Evolutionary conservation across 2,797 vertebrate species (phyloP).

Genomic region (Acomys russatus): DNA sequence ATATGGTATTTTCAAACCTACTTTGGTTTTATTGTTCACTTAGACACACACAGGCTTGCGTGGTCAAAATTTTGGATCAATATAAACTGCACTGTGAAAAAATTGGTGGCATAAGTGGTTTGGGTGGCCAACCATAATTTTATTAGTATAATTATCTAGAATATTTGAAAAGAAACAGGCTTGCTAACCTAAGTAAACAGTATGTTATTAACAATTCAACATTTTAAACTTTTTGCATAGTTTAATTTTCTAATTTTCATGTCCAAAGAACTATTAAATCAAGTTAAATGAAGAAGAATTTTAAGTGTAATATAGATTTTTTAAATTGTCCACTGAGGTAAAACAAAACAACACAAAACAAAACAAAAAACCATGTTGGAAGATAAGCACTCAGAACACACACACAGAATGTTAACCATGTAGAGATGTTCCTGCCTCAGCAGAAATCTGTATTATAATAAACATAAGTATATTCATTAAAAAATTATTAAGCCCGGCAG

Average conservation of each 20-base stretch:
- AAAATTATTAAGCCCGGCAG: neutral
- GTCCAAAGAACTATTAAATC: constrained; percentile 13
- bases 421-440: neutral
- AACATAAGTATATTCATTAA: neutral
- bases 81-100: neutral
- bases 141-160: neutral
- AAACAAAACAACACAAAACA: neutral
- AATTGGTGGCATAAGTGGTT: constrained; percentile 6
- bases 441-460: neutral
- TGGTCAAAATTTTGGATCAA: neutral
- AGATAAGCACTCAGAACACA: neutral
- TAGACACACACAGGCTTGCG: no score
- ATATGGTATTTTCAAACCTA: neutral
- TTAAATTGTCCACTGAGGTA: neutral
- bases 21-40: neutral
- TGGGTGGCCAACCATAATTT: neutral
- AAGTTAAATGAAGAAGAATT: neutral
- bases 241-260: constrained; percentile 27
- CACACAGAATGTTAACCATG: neutral
- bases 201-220: neutral
- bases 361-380: neutral
- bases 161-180: neutral
- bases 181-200: neutral
- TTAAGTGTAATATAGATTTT: neutral
- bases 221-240: constrained; percentile 38